A percentile compares a stretch with the other conserved stretches of the same genome.
Conservation (phyloP, 2,797 vertebrate genomes). For the Myotis findleyi region DNA sequence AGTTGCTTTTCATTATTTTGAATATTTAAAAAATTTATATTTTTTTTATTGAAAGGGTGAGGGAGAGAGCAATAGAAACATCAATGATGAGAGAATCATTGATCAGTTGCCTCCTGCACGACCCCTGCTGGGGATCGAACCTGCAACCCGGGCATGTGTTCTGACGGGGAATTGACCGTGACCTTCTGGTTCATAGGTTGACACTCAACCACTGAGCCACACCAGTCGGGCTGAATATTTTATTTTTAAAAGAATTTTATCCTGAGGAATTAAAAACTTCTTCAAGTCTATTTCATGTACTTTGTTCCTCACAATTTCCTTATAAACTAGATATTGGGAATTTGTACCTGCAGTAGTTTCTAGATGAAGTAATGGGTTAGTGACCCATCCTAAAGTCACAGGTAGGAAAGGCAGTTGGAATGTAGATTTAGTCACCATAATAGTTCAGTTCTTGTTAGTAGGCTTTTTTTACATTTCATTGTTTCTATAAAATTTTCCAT, state of each 20-base stretch:
- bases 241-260: conserved; percentile 42
- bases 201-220: too few species aligned
- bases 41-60: too few species aligned
- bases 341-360: not conserved
- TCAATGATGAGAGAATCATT: too few species aligned
- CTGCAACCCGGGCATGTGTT: too few species aligned
- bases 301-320: conserved; percentile 16
- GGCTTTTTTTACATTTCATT: not conserved
- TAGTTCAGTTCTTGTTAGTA: conserved; percentile 18
- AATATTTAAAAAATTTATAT: not conserved
- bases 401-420: not conserved
- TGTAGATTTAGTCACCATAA: not conserved
- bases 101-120: too few species aligned
- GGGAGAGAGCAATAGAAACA: too few species aligned
- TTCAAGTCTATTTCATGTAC: not conserved
- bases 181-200: too few species aligned
- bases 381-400: not conserved
- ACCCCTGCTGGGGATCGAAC: too few species aligned
- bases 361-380: not conserved
- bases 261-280: conserved; percentile 6
- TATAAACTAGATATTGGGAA: not conserved
- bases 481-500: conserved; percentile 32
- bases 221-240: not conserved
- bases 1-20: conserved; percentile 47
- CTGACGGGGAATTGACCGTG: too few species aligned